Conservation (phyloP, 2,113 vertebrate genomes). For the Upupa epops region DNA sequence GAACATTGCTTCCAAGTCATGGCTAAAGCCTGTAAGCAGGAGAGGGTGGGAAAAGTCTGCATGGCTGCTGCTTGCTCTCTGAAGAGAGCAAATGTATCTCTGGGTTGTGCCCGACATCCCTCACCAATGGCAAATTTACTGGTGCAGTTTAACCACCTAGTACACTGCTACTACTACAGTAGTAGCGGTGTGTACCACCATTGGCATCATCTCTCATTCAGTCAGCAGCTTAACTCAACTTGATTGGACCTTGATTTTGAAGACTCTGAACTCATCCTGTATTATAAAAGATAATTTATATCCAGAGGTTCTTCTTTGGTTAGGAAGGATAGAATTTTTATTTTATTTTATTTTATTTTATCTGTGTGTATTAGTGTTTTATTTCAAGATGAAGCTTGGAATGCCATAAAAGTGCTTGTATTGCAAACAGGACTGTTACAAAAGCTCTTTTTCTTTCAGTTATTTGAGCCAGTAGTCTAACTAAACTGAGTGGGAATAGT, state of each 20-base stretch:
- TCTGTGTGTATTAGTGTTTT: neutral
- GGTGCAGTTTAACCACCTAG: neutral
- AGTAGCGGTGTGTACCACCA: rapidly evolving
- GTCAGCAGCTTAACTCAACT: neutral
- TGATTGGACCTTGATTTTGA: neutral
- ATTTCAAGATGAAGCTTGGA: neutral
- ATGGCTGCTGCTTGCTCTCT: neutral
- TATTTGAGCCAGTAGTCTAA: neutral
- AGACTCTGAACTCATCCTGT: neutral
- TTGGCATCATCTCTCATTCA: rapidly evolving
- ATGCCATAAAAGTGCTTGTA: neutral
- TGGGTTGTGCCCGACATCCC: neutral
- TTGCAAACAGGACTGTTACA: neutral
- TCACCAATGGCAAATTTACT: neutral
- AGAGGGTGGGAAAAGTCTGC: neutral
- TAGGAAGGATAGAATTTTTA: neutral
- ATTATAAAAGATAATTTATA: neutral
- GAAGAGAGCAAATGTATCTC: neutral
- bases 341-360: neutral
- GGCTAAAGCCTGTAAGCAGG: neutral
- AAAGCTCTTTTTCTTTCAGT: neutral
- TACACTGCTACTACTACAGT: no score
- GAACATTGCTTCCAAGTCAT: neutral
- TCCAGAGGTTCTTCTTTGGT: neutral
- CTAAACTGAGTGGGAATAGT: constrained; percentile 22